Percentiles rank a stretch among this genome's conserved stretches.
phyloP scores from a whole-genome alignment of 2,888 invertebrate genomes.

The Torymus aiolomorphi region DNA sequence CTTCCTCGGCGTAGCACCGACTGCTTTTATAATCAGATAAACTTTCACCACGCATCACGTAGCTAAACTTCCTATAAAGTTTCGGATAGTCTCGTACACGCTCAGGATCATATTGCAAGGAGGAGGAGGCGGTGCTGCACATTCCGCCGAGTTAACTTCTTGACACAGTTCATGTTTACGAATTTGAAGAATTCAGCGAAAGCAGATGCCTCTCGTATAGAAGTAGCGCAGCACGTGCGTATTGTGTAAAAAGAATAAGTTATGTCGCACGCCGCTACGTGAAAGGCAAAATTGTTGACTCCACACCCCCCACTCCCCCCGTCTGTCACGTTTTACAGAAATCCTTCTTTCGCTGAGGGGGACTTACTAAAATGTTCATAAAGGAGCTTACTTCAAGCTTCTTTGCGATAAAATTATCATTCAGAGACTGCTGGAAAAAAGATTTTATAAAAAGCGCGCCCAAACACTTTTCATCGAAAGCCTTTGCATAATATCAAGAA shows the following conservation, averaged over 20 bases:
- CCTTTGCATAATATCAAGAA: background rate
- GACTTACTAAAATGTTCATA: constrained; percentile 49
- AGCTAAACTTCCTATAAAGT: constrained; percentile 27
- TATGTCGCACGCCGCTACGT: background rate
- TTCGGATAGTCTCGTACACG: background rate
- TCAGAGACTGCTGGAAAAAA: background rate
- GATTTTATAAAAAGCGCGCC: background rate
- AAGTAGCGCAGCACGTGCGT: too few relatives aligned
- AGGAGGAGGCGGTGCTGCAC: too few relatives aligned
- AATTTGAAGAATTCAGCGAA: constrained; percentile 43
- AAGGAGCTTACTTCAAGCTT: constrained; percentile 51
- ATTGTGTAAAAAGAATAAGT: constrained; percentile 25
- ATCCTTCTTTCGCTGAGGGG: constrained; percentile 33
- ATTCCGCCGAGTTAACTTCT: constrained; percentile 12
- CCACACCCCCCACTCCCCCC: background rate
- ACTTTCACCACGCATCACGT: background rate
- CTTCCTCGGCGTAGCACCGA: background rate
- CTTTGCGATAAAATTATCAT: constrained; percentile 38
- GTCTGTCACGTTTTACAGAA: constrained; percentile 42
- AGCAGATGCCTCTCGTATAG: constrained; percentile 1
- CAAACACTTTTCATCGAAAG: constrained; percentile 20
- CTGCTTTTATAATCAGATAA: constrained; percentile 11
- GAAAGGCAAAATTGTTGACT: constrained; percentile 36
- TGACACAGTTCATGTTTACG: constrained; percentile 9
- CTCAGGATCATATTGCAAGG: background rate